Evolutionary conservation across 1,140 invertebrate genomes (phyloP).

Genomic region (Drosophila nikananu): DNA sequence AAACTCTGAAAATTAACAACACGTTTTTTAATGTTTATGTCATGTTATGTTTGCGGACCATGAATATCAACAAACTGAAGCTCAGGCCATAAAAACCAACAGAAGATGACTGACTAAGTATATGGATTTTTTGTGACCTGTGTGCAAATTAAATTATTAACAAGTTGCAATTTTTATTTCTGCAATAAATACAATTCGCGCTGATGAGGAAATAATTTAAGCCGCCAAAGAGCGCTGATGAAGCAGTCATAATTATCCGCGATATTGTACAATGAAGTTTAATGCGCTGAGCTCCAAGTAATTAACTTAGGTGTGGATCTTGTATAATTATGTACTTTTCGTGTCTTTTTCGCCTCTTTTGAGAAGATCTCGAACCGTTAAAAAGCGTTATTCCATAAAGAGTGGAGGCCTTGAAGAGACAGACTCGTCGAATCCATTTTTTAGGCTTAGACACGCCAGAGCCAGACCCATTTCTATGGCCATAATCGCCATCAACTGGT

Average conservation of each 20-base stretch:
- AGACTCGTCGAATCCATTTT: constrained; percentile 19
- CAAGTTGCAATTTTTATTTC: constrained; percentile 42
- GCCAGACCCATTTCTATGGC: constrained; percentile 48
- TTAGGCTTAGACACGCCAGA: constrained; percentile 28
- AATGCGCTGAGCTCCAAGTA: constrained; percentile 24
- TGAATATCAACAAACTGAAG: constrained; percentile 12
- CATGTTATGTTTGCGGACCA: constrained; percentile 40
- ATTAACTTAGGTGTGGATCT: constrained; percentile 42
- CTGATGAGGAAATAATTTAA: constrained; percentile 48
- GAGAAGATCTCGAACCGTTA: not conserved
- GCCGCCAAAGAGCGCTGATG: constrained; percentile 6
- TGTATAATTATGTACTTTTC: constrained; percentile 22
- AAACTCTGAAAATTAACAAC: constrained; percentile 36
- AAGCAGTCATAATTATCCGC: constrained; percentile 34
- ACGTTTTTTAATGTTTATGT: constrained; percentile 33
- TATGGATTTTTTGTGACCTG: constrained; percentile 40
- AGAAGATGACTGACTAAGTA: constrained; percentile 6
- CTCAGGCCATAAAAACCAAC: constrained; percentile 7
- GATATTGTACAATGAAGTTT: not conserved
- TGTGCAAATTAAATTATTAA: constrained; percentile 40
- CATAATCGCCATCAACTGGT: constrained; percentile 48
- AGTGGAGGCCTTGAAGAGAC: constrained; percentile 35
- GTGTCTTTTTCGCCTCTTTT: constrained; percentile 1
- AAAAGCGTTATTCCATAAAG: constrained; percentile 24
- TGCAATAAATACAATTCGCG: constrained; percentile 14